Conservation (phyloP, 2,113 vertebrate genomes). For the Cyprinus carpio region DNA sequence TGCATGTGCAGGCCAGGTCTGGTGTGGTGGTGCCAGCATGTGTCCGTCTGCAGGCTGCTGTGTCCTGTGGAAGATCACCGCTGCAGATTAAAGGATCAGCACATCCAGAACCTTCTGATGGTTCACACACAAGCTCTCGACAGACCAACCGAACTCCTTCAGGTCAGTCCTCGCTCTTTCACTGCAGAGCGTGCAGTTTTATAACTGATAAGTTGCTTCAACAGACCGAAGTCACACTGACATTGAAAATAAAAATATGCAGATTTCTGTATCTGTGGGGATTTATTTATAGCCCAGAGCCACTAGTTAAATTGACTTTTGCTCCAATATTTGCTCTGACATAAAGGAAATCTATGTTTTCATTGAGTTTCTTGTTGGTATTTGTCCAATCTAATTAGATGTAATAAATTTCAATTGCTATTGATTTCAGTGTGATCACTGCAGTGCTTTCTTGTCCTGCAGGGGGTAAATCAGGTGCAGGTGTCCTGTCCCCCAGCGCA, state of each 20-base stretch:
- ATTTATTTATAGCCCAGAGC: background rate
- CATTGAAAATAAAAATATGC: background rate
- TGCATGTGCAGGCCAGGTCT: conserved; percentile 74
- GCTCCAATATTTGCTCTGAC: background rate
- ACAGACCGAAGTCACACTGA: background rate
- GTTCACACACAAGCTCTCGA: no score
- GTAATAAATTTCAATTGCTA: background rate
- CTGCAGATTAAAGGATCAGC: conserved; percentile 34
- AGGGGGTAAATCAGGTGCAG: conserved; percentile 50
- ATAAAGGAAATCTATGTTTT: background rate
- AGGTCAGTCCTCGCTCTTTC: conserved; percentile 1
- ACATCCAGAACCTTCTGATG: conserved; percentile 7
- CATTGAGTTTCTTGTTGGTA: background rate
- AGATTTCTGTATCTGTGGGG: background rate
- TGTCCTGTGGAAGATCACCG: conserved; percentile 62
- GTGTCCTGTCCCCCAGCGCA: conserved; percentile 35
- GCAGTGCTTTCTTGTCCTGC: background rate
- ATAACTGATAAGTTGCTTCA: background rate
- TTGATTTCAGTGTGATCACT: background rate
- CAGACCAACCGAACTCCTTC: background rate
- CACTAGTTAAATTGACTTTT: background rate
- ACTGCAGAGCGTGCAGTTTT: background rate
- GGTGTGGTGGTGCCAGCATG: conserved; percentile 82
- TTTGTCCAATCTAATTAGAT: background rate
- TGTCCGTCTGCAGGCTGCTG: conserved; percentile 79